phyloP scores from a whole-genome alignment of 2,797 vertebrate genomes.

The Nyctalus aviator region DNA sequence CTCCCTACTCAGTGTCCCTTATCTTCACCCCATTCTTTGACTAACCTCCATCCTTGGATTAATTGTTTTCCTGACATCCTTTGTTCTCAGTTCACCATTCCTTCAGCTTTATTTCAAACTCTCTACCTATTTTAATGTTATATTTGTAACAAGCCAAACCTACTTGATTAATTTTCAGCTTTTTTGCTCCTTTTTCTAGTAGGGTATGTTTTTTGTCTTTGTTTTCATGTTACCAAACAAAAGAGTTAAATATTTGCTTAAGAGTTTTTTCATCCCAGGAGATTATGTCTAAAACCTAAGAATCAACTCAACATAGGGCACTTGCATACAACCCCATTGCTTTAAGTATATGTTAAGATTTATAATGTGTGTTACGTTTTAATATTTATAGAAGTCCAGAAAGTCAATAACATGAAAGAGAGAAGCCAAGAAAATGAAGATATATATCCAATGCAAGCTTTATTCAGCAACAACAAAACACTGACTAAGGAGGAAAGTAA shows the following conservation, averaged over 20 bases:
- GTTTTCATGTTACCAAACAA: neutral
- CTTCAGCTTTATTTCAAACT: constrained; percentile 32
- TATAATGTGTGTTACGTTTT: constrained; percentile 28
- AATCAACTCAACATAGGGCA: neutral
- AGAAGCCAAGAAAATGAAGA: constrained; percentile 44
- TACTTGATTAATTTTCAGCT: neutral
- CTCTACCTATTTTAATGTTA: neutral
- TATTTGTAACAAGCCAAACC: constrained; percentile 21
- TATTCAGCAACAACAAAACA: constrained; percentile 19
- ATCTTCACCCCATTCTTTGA: neutral
- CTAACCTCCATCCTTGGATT: neutral
- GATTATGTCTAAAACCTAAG: neutral
- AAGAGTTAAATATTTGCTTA: neutral
- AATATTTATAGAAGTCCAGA: constrained; percentile 47
- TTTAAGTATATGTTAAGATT: constrained; percentile 30
- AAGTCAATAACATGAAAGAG: neutral
- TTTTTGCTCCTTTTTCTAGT: neutral
- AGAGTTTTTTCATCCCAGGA: neutral
- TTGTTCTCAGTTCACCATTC: neutral
- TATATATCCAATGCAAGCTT: neutral
- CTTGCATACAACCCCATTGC: neutral
- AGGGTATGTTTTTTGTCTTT: neutral
- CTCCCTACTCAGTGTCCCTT: neutral
- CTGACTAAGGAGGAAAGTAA: neutral
- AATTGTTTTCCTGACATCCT: neutral